Percentiles rank a stretch among this genome's conserved stretches.
Conservation (phyloP, 1,140 invertebrate genomes). For the Drosophila virilis region DNA sequence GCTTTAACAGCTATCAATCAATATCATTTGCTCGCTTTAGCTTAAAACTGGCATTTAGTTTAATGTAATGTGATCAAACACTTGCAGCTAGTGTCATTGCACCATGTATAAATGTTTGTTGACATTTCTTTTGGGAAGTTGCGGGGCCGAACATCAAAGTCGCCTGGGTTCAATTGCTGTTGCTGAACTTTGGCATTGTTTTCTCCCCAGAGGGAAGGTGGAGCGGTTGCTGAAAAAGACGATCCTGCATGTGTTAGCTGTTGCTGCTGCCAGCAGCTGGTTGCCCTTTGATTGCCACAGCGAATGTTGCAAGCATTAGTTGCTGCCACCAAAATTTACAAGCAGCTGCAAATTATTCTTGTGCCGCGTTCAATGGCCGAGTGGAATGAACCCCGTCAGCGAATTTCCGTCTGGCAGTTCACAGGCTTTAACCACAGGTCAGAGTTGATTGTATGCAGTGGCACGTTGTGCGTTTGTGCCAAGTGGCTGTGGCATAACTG, state of each 20-base stretch:
- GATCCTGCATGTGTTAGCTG: constrained; percentile 25
- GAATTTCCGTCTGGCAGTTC: constrained; percentile 46
- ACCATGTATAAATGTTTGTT: background rate
- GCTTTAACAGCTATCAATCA: constrained; percentile 1
- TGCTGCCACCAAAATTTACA: constrained; percentile 27
- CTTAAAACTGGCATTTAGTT: background rate
- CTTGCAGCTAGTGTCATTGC: background rate
- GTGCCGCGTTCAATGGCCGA: constrained; percentile 70
- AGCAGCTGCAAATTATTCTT: constrained; percentile 49
- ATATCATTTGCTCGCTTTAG: background rate
- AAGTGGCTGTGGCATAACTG: constrained; percentile 59
- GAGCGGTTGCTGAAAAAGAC: constrained; percentile 2
- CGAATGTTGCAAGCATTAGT: background rate
- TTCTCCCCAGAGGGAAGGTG: constrained; percentile 9
- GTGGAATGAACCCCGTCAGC: constrained; percentile 60
- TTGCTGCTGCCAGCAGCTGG: constrained; percentile 4
- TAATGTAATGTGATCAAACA: constrained; percentile 10
- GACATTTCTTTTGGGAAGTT: constrained; percentile 24
- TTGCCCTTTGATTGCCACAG: constrained; percentile 30
- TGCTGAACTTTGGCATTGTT: constrained; percentile 50
- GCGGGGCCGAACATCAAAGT: constrained; percentile 33
- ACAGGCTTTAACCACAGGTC: constrained; percentile 39
- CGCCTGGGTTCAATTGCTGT: constrained; percentile 26
- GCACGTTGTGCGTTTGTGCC: constrained; percentile 29
- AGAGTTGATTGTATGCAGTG: constrained; percentile 79